Base-by-base conservation (phyloP, 1,140 invertebrate species). In the Anadara kagoshimensis region DNA sequence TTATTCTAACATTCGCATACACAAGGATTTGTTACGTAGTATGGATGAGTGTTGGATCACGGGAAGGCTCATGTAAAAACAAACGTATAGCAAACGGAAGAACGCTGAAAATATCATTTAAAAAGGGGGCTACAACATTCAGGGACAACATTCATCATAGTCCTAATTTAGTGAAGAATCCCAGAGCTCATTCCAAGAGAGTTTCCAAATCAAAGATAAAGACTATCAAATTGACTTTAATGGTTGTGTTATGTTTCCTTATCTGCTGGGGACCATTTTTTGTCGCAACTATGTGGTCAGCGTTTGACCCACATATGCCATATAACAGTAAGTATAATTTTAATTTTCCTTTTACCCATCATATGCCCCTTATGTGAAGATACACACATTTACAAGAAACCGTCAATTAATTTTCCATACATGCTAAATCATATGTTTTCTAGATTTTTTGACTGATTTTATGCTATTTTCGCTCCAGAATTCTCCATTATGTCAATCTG, bases 161-260 rank as follows among this genome's bases (percentile, higher is more conserved):
- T 51, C 11, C 16, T 20, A 14, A 14, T 58, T 44, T 57, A 43
- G 29, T 67, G 41, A 51, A 43, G 14, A 47, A 57, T 29, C 70
- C 64, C 24, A 20, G 71, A 57, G 65, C 70, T 36, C 70, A 78
- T 58, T 75, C 59, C 20, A 72, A 75, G 20, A 66, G 79, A 4
- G 76, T 84, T 24, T 83, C 85, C 18, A 77, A 76, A 73, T 83
- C 85, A 12, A 94, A 94, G 88, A 92, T 95, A 69, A 94, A 94
- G 85, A 95, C 94, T 0, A 91, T 95, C 1, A 94, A 94, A 78
- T 91, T 95, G 76, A 95, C 94, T 0, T 87, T 95, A 36, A 92
- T 92, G 0, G 94, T 95, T 12, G 93, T 95, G 58, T 75, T 91
- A 36, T 93, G 94, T 78, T 95, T 94, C 86, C 91, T 94, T 26